Conservation (phyloP, 2,888 invertebrate genomes). For the Julus scanicus region DNA sequence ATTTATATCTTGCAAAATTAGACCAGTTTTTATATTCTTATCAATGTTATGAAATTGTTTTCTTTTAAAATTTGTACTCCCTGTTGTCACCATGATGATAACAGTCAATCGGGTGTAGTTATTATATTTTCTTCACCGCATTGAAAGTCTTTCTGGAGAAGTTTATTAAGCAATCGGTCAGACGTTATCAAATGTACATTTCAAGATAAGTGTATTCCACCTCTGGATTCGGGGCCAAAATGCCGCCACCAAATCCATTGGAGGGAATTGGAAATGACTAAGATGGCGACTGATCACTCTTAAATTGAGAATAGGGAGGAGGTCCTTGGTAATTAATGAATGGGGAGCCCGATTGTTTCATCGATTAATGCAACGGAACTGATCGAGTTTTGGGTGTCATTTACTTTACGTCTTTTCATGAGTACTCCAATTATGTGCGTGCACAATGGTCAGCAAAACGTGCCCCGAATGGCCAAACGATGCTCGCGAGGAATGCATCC, state of each 20-base stretch:
- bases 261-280: background rate
- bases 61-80: no score
- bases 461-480: constrained; percentile 37
- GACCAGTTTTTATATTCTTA: no score
- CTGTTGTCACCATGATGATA: no score
- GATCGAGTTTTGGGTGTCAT: constrained; percentile 45
- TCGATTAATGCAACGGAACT: constrained; percentile 43
- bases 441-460: constrained; percentile 51
- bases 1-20: no score
- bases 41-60: no score
- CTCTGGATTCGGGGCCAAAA: background rate
- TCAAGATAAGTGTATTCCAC: background rate
- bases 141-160: no score
- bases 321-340: constrained; percentile 17
- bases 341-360: constrained; percentile 27
- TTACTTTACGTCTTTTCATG: constrained; percentile 43
- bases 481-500: constrained; percentile 8
- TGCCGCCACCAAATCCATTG: background rate
- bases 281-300: background rate
- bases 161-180: no score
- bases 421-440: constrained; percentile 40
- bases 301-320: background rate
- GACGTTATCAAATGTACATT: no score
- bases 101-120: no score
- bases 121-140: no score